phyloP scores from a whole-genome alignment of 2,113 vertebrate species.

The Isurus oxyrinchus region DNA sequence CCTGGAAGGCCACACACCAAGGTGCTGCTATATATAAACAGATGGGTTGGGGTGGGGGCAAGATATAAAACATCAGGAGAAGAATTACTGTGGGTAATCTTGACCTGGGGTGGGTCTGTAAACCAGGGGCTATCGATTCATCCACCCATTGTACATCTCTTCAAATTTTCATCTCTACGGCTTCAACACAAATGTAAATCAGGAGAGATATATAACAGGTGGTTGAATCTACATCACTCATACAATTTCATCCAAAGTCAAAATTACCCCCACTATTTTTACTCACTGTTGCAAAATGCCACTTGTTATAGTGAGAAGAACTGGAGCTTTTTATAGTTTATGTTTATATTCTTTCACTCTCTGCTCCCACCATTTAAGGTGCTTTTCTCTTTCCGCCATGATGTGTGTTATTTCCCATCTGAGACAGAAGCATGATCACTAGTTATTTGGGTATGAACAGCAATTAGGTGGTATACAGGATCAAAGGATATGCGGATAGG shows the following conservation, averaged over 20 bases:
- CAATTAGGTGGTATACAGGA: not conserved
- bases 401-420: not conserved
- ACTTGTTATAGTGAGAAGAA: not conserved
- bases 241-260: no score
- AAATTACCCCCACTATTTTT: not conserved
- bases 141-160: not conserved
- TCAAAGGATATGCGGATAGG: not conserved
- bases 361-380: not conserved
- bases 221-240: not conserved
- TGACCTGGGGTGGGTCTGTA: not conserved
- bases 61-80: not conserved
- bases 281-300: not conserved
- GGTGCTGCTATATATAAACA: not conserved
- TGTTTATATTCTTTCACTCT: not conserved
- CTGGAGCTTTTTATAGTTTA: not conserved
- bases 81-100: not conserved
- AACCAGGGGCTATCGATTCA: not conserved
- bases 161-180: no score
- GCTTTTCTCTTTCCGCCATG: not conserved
- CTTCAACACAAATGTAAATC: not conserved
- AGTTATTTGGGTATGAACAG: not conserved
- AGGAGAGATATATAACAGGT: not conserved
- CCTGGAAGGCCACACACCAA: no score
- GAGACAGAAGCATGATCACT: not conserved
- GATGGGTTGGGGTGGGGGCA: not conserved